Evolutionary conservation across 2,888 invertebrate species (phyloP), one percentile per base, ranked within the genome.

Genomic region (Actias luna): DNA sequence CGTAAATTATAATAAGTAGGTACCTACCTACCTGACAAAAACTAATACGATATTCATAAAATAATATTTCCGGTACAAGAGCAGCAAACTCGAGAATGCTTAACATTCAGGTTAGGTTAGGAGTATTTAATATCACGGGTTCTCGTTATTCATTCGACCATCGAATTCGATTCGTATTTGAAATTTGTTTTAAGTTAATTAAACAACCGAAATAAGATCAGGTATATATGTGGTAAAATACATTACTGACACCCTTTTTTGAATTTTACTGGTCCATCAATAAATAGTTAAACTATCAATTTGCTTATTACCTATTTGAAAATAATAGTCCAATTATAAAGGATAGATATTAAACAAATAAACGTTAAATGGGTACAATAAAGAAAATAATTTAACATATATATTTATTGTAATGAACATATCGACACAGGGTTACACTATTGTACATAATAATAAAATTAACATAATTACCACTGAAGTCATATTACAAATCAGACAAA

Each of bases 31-130:
- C n/a, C 39, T 16, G n/a, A 10, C 50, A 18, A 22, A 36, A 59
- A 5, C 16, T n/a, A n/a, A 58, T 59, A 63, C 63, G 71, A 77
- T 64, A 77, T 83, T 82, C 77, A 78, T 67, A 73, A 78, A 82
- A 83, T 80, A 68, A 72, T 77, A 79, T 39, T 39, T n/a, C 16
- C 39, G 3, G 0, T 39, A 39, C 16, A 16, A 39, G 68, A 68
- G 69, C 71, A 77, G 69, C 61, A 67, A 69, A 72, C 66, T 66
- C 67, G 64, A 71, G 66, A 67, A 25, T 59, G 69, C 60, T 62
- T 66, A 50, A 63, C 63, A 60, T 61, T 62, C 60, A 59, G 55
- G 36, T 60, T 60, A 60, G 62, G 63, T 66, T 66, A 69, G 36
- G 2, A 1, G 7, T 4, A 36, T 55, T n/a, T n/a, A n/a, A n/a